Conservation (phyloP, 2,888 invertebrate species). For the Pseudoips prasinana region DNA sequence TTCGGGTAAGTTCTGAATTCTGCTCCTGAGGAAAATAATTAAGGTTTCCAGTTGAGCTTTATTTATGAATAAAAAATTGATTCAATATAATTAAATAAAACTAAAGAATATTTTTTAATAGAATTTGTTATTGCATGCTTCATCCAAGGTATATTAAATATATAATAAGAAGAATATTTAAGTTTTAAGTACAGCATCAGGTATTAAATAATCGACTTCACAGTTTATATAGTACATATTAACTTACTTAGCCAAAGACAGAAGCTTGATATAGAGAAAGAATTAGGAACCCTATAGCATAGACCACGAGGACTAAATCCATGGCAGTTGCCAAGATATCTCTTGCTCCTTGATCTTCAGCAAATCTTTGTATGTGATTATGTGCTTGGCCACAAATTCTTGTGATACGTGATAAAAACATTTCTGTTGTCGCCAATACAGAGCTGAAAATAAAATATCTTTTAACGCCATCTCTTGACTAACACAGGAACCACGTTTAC, state of each 20-base stretch:
- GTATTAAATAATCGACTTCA: too few species aligned
- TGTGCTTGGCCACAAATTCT: constrained; percentile 29
- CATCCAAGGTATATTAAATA: too few species aligned
- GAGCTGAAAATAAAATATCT: constrained; percentile 31
- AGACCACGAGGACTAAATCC: constrained; percentile 57
- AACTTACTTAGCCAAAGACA: constrained; percentile 25
- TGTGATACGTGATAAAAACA: constrained; percentile 36
- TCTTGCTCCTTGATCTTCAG: constrained; percentile 39
- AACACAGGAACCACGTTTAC: not conserved
- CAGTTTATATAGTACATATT: too few species aligned
- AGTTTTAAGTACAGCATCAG: too few species aligned
- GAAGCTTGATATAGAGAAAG: constrained; percentile 59
- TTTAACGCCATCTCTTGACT: constrained; percentile 15
- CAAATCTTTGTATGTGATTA: constrained; percentile 36
- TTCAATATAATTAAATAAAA: too few species aligned
- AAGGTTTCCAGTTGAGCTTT: too few species aligned
- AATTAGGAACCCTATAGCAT: constrained; percentile 62
- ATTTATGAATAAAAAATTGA: too few species aligned
- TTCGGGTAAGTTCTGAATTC: too few species aligned
- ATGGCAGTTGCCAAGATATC: constrained; percentile 57
- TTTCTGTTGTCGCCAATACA: constrained; percentile 39
- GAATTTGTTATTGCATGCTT: too few species aligned
- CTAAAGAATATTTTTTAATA: too few species aligned
- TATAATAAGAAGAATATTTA: too few species aligned
- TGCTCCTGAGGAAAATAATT: too few species aligned